phyloP scores from a whole-genome alignment of 1,140 invertebrate species.

The Leptinotarsa texana region DNA sequence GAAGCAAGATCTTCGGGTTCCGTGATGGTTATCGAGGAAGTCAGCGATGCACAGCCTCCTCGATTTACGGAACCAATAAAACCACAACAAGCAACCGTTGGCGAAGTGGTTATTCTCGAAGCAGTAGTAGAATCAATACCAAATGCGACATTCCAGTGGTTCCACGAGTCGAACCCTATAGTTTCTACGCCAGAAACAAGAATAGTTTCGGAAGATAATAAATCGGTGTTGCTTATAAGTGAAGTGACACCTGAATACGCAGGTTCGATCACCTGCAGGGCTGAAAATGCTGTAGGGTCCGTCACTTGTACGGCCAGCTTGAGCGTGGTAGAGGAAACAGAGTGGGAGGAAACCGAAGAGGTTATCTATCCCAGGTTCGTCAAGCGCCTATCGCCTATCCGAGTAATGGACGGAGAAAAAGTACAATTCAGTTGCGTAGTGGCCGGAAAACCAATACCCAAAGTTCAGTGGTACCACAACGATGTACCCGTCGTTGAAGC shows the following conservation, averaged over 20 bases:
- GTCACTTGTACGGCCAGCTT: conserved; percentile 81
- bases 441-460: conserved; percentile 78
- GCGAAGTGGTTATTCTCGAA: conserved; percentile 80
- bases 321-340: conserved; percentile 66
- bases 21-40: conserved; percentile 65
- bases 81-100: conserved; percentile 71
- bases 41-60: conserved; percentile 69
- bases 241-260: conserved; percentile 72
- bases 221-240: conserved; percentile 79
- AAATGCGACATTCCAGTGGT: conserved; percentile 85
- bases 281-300: conserved; percentile 85
- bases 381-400: conserved; percentile 69
- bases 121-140: conserved; percentile 76
- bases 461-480: conserved; percentile 82
- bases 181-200: conserved; percentile 67
- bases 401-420: conserved; percentile 92
- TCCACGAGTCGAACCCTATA: conserved; percentile 68
- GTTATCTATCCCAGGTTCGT: conserved; percentile 76
- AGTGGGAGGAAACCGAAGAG: conserved; percentile 65
- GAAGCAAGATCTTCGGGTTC: conserved; percentile 79
- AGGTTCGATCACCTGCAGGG: conserved; percentile 84
- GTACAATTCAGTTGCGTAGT: conserved; percentile 78
- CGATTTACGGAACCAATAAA: conserved; percentile 72
- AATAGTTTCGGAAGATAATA: conserved; percentile 76
- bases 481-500: conserved; percentile 72